Evolutionary conservation across 2,113 vertebrate species (phyloP).

Genomic region (Ginglymostoma cirratum): DNA sequence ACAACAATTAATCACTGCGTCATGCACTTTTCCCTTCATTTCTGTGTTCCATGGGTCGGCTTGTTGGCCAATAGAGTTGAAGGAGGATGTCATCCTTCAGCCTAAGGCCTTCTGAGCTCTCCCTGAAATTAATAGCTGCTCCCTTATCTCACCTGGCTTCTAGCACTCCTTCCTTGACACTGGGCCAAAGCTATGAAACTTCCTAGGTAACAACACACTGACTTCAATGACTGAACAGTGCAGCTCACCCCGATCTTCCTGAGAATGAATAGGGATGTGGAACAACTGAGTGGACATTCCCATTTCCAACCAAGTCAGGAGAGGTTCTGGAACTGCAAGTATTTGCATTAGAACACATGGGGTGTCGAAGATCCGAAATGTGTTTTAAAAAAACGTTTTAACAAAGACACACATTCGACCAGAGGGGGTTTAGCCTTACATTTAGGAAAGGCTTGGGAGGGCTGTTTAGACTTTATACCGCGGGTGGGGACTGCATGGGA

Average conservation of each 20-base stretch:
- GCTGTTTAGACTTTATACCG: neutral
- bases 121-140: neutral
- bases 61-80: neutral
- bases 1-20: neutral
- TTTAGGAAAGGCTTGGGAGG: neutral
- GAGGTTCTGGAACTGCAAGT: neutral
- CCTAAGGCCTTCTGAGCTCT: neutral
- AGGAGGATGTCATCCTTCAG: neutral
- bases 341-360: neutral
- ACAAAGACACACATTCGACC: neutral
- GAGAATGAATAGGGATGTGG: neutral
- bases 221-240: no score
- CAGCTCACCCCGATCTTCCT: neutral
- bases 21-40: neutral
- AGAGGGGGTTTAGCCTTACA: neutral
- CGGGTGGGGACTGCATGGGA: neutral
- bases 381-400: neutral
- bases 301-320: neutral
- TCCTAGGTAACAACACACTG: neutral
- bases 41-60: neutral
- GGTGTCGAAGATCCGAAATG: neutral
- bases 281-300: neutral
- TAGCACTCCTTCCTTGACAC: neutral
- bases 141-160: no score
- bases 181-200: neutral